Conservation (phyloP, 2,113 vertebrate genomes). For the Callopanchax toddi region DNA sequence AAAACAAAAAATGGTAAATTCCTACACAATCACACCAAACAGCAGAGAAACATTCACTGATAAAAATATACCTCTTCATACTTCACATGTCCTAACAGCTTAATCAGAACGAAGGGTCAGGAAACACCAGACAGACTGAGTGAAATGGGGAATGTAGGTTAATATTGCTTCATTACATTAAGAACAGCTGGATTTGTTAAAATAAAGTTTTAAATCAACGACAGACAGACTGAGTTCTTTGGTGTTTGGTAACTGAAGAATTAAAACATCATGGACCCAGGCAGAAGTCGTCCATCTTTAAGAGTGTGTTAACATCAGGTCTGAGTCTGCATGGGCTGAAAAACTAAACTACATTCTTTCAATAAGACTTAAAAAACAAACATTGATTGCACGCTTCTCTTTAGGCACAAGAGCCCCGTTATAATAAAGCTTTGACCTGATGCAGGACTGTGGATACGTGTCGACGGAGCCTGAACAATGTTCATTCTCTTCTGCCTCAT, state of each 20-base stretch:
- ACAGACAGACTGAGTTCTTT: slow-evolving; percentile 67
- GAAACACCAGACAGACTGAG: slow-evolving; percentile 64
- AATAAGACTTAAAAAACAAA: slow-evolving; percentile 60
- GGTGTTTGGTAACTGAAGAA: no score
- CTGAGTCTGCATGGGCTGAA: slow-evolving; percentile 13
- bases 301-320: not conserved
- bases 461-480: no score
- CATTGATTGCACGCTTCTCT: slow-evolving; percentile 49
- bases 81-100: slow-evolving; percentile 68
- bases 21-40: slow-evolving; percentile 54
- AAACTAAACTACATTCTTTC: slow-evolving; percentile 42
- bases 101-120: slow-evolving; percentile 59
- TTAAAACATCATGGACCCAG: no score
- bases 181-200: slow-evolving; percentile 6
- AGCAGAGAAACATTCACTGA: slow-evolving; percentile 61
- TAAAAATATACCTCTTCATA: slow-evolving; percentile 74
- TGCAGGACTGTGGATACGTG: not conserved
- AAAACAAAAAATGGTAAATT: slow-evolving; percentile 58
- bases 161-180: slow-evolving; percentile 33
- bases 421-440: slow-evolving; percentile 18
- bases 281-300: no score
- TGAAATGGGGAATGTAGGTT: slow-evolving; percentile 56
- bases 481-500: no score
- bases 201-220: slow-evolving; percentile 1
- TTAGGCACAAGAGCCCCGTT: slow-evolving; percentile 54